Evolutionary conservation across 1,140 invertebrate species (phyloP).

Genomic region (Lerema accius): DNA sequence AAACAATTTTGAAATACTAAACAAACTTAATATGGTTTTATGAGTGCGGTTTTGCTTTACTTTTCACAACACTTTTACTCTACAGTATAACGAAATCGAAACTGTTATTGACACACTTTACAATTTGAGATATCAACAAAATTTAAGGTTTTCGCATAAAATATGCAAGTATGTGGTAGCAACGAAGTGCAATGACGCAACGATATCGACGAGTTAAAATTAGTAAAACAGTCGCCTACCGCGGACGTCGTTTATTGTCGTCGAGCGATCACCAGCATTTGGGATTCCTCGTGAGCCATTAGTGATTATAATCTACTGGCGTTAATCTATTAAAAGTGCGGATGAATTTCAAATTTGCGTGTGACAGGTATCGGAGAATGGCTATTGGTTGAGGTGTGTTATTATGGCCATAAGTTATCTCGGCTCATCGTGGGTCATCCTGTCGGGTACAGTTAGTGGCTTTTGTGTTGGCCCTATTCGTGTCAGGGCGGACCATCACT

Average conservation of each 20-base stretch:
- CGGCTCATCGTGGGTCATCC: constrained; percentile 53
- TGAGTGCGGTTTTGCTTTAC: no score
- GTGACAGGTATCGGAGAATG: constrained; percentile 12
- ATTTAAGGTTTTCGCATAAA: constrained; percentile 60
- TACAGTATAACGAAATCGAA: constrained; percentile 1
- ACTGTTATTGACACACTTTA: not conserved
- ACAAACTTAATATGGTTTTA: no score
- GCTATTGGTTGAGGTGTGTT: constrained; percentile 14
- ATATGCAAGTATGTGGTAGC: constrained; percentile 63
- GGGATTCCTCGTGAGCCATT: constrained; percentile 59
- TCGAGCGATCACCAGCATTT: constrained; percentile 62
- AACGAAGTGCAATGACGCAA: constrained; percentile 71
- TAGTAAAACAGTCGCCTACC: constrained; percentile 67
- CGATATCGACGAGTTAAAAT: constrained; percentile 54
- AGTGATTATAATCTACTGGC: constrained; percentile 49
- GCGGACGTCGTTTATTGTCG: constrained; percentile 68
- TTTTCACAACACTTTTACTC: constrained; percentile 2
- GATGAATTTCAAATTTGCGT: constrained; percentile 36
- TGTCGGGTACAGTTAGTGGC: constrained; percentile 68
- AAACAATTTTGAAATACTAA: no score
- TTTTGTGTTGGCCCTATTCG: constrained; percentile 65
- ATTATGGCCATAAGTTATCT: constrained; percentile 49
- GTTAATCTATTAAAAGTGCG: constrained; percentile 39
- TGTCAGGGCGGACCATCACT: constrained; percentile 60
- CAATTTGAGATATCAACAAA: constrained; percentile 3